A percentile compares a stretch with the other conserved stretches of the same genome.
These are phyloP conservation scores for Omphaloscelis lunosa DNA, from an alignment of 2,888 invertebrate genomes.

Conservation along the genomic window DNA sequence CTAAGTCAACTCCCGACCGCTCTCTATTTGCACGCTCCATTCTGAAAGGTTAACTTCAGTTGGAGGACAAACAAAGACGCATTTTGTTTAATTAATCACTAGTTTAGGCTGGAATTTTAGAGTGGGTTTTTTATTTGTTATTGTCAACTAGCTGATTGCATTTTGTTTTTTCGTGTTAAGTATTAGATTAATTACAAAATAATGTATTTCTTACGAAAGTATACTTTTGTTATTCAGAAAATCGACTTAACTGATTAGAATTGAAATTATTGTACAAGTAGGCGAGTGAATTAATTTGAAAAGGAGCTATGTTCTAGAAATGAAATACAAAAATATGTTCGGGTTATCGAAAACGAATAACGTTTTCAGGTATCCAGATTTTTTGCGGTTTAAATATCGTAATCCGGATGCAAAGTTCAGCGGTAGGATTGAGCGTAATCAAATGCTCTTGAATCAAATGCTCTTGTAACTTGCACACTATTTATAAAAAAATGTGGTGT, in stretches of 20 bases:
- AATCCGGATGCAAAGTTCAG: constrained; percentile 29
- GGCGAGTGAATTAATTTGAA: neutral
- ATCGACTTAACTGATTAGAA: neutral
- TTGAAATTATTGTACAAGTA: neutral
- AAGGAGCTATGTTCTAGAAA: neutral
- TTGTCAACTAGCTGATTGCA: neutral
- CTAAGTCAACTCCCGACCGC: constrained; percentile 84
- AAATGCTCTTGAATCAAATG: constrained; percentile 44
- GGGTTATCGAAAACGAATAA: neutral
- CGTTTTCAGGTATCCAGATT: neutral
- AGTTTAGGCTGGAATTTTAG: constrained; percentile 14
- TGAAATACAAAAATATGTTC: neutral
- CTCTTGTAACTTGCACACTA: constrained; percentile 12
- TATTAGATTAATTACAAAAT: neutral
- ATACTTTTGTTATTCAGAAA: neutral
- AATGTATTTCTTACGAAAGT: neutral
- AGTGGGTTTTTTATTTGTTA: constrained; percentile 9
- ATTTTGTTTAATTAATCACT: constrained; percentile 64
- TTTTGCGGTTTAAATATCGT: constrained; percentile 7
- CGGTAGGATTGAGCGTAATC: constrained; percentile 25
- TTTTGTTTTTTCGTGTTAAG: neutral
- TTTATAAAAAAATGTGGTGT: neutral
- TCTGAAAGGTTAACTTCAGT: constrained; percentile 80
- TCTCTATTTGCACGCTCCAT: constrained; percentile 83
- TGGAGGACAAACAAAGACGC: constrained; percentile 60